phyloP scores from a whole-genome alignment of 2,113 vertebrate genomes.

The Rhea pennata region DNA sequence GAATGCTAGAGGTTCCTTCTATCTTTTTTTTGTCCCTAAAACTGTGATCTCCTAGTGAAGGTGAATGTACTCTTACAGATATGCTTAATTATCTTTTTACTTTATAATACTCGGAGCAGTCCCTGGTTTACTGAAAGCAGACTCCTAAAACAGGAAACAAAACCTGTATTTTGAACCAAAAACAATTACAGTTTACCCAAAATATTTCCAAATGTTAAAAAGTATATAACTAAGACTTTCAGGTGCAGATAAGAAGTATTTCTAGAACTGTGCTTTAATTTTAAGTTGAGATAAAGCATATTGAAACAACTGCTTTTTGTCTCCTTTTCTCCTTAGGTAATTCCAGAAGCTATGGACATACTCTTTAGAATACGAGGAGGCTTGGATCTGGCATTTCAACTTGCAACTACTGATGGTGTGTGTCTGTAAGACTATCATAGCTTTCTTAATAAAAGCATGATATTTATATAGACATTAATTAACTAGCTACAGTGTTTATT shows the following conservation, averaged over 20 bases:
- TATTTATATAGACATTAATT: background rate
- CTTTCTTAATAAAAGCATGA: background rate
- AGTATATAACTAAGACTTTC: background rate
- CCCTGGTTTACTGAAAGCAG: background rate
- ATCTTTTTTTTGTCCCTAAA: background rate
- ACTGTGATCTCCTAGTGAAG: background rate
- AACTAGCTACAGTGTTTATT: background rate
- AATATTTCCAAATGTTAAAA: background rate
- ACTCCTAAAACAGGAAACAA: background rate
- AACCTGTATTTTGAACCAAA: background rate
- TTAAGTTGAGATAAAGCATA: background rate
- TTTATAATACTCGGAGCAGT: background rate
- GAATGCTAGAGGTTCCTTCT: background rate
- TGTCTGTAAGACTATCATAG: constrained; percentile 12
- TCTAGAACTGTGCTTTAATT: background rate
- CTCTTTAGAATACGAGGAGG: constrained; percentile 84
- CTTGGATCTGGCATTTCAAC: constrained; percentile 83
- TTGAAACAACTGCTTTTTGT: background rate
- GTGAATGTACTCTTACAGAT: background rate
- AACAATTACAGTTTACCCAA: background rate
- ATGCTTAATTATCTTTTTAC: background rate
- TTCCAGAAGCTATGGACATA: constrained; percentile 73
- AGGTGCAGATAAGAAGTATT: background rate
- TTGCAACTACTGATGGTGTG: constrained; percentile 81
- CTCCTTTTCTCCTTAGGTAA: constrained; percentile 51